Evolutionary conservation across 2,113 vertebrate genomes (phyloP), one percentile per base, ranked within the genome.

Genomic region (Labrus mixtus): DNA sequence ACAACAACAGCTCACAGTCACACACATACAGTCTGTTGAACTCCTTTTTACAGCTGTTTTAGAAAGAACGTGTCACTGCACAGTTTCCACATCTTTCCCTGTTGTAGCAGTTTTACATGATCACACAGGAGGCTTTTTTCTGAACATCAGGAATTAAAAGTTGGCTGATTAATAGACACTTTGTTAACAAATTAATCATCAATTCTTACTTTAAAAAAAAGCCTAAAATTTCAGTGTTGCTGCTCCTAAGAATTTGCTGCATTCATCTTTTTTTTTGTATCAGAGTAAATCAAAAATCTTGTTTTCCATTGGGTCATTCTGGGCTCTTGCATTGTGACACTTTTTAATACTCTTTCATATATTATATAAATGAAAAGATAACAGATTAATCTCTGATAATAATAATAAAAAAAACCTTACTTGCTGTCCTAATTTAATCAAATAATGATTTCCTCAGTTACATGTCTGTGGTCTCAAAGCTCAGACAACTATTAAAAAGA

Each of bases 1-100:
- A 78, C 64, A 75, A 74, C 56, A 39, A 25, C 74, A 64, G 15
- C 2, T 33, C 39, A 41, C 11, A 6, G 39, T 9, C 73, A 29
- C 41, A 36, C 60, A 57, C 55, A 58, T 63, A 17, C 5, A 63
- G 39, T 22, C 51, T 56, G 46, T 55, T 66, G 46, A 3, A 51
- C 36, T 61, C 51, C 19, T 51, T 62, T 78, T 39, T 45, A 70
- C 77, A 54, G 68, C 56, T 76, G 72, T 64, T 20, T 62, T 33
- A 10, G 23, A 55, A 55, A 59, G 43, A 51, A 39, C 64, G 37
- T 12, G 46, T 19, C 59, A 59, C 78, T 63, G 29, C 29, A 15
- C 22, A 50, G 46, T 61, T 67, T 57, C 19, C 19, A 23, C 56
- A 37, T 50, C 8, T 29, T 16, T 57, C 29, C 33, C 39, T 53